A percentile compares a stretch with the other conserved stretches of the same genome.
Evolutionary conservation across 2,888 invertebrate species (phyloP).

Genomic region (Ptychoptera albimana): DNA sequence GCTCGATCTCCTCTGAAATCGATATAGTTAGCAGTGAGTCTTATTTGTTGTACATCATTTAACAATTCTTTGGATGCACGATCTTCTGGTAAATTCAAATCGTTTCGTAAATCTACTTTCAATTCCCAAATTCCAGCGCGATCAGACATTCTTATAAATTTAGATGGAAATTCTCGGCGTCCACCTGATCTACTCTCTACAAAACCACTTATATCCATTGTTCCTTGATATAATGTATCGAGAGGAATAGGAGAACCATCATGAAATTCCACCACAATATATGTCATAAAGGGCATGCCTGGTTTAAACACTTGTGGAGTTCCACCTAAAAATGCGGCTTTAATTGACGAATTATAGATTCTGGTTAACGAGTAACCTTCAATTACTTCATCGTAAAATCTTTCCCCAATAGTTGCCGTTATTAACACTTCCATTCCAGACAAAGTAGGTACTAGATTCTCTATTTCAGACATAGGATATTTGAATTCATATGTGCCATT

Average conservation of each 20-base stretch:
- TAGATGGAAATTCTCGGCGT: slow-evolving; percentile 43
- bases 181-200: slow-evolving; percentile 46
- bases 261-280: slow-evolving; percentile 79
- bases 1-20: slow-evolving; percentile 54
- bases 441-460: slow-evolving; percentile 44
- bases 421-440: slow-evolving; percentile 70
- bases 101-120: slow-evolving; percentile 55
- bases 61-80: slow-evolving; percentile 43
- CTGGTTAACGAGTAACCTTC: slow-evolving; percentile 77
- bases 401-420: slow-evolving; percentile 75
- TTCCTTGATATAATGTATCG: slow-evolving; percentile 44
- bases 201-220: slow-evolving; percentile 49
- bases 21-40: slow-evolving; percentile 48
- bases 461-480: slow-evolving; percentile 68
- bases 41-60: slow-evolving; percentile 48
- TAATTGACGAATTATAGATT: slow-evolving; percentile 74
- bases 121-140: slow-evolving; percentile 70
- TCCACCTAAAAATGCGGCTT: slow-evolving; percentile 73
- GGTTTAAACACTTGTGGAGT: slow-evolving; percentile 91
- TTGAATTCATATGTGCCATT: slow-evolving; percentile 76
- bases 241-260: slow-evolving; percentile 67
- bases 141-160: slow-evolving; percentile 44
- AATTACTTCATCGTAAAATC: slow-evolving; percentile 64
- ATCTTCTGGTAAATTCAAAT: slow-evolving; percentile 38
- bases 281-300: slow-evolving; percentile 75